These are phyloP conservation scores for Leptinotarsa texana DNA, from an alignment of 1,140 invertebrate genomes.

Conservation along the genomic window DNA sequence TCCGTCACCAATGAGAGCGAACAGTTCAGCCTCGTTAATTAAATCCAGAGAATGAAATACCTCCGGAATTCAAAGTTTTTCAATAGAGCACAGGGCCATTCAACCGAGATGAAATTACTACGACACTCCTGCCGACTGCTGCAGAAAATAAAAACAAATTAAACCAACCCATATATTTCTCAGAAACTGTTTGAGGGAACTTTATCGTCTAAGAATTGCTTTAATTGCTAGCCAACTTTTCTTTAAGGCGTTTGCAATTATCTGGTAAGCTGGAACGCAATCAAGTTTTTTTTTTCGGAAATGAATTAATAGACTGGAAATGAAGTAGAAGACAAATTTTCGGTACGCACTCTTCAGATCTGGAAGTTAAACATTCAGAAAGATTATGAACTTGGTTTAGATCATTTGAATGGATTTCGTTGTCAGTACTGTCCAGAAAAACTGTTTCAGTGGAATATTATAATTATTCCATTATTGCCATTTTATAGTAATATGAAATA, in stretches of 20 bases:
- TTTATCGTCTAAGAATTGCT: neutral
- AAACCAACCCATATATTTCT: neutral
- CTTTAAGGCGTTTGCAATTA: conserved; percentile 1
- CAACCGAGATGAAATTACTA: neutral
- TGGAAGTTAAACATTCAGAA: no score
- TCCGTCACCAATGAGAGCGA: neutral
- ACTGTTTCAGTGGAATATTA: no score
- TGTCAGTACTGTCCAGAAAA: no score
- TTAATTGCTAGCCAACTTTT: neutral
- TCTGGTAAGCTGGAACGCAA: neutral
- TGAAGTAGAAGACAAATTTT: no score
- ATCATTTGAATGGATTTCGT: no score
- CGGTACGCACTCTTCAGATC: no score
- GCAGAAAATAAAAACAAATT: conserved; percentile 6
- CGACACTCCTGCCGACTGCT: conserved; percentile 1
- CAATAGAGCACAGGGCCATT: neutral
- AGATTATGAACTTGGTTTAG: no score
- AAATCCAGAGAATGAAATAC: conserved; percentile 1
- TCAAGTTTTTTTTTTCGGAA: neutral
- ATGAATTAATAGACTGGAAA: neutral
- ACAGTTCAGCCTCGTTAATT: neutral
- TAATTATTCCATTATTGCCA: no score
- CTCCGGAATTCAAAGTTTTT: neutral
- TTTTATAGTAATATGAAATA: no score
- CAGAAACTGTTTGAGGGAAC: neutral